phyloP scores from a whole-genome alignment of 2,113 vertebrate species.

The Pollimyrus isidori region DNA sequence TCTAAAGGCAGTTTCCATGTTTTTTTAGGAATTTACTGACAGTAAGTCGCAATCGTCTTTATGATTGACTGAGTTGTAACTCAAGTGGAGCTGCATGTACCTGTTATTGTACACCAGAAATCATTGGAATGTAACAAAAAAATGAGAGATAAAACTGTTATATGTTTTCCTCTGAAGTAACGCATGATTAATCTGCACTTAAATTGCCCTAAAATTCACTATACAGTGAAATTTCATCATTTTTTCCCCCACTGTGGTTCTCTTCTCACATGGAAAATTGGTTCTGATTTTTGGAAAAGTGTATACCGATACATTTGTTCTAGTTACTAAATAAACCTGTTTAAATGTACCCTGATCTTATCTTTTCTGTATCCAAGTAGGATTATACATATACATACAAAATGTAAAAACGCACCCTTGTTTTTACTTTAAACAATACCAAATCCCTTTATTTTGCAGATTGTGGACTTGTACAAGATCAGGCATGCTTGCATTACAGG shows the following conservation, averaged over 20 bases:
- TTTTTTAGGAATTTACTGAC: not conserved
- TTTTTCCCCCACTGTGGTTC: not conserved
- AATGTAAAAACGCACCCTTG: not conserved
- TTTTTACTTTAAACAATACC: not conserved
- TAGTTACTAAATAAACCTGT: constrained; percentile 2
- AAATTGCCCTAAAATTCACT: not conserved
- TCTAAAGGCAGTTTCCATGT: not conserved
- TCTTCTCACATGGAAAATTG: not conserved
- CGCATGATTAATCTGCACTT: not conserved
- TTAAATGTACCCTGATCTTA: not conserved
- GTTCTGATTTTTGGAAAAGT: not conserved
- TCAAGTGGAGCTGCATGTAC: not conserved
- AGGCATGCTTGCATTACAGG: not conserved
- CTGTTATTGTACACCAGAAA: not conserved
- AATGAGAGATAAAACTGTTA: not conserved
- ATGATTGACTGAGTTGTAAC: not conserved
- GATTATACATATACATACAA: not conserved
- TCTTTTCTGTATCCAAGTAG: not conserved
- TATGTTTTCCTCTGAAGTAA: not conserved
- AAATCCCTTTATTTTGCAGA: constrained; percentile 4
- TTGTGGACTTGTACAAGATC: not conserved
- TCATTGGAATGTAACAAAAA: not conserved
- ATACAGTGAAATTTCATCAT: not conserved
- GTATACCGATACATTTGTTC: too few species aligned
- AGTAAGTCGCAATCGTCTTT: not conserved